A percentile compares a stretch with the other conserved stretches of the same genome.
phyloP scores from a whole-genome alignment of 1,140 invertebrate species.

The Tetragonula clypearis region DNA sequence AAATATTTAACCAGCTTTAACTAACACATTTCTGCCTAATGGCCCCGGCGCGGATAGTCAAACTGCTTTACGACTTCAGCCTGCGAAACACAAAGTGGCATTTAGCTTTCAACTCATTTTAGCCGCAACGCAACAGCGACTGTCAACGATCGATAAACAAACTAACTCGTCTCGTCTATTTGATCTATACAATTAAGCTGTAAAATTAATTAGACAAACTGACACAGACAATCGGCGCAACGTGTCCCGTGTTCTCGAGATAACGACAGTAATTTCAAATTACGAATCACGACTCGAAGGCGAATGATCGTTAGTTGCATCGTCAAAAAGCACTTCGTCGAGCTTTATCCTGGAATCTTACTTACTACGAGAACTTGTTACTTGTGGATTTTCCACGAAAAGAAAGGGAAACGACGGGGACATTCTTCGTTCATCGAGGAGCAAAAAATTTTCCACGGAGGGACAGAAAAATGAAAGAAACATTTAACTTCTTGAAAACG shows the following conservation, averaged over 20 bases:
- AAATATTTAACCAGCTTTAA: constrained; percentile 5
- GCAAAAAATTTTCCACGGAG: neutral
- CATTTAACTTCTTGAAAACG: constrained; percentile 32
- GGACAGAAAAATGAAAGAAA: neutral
- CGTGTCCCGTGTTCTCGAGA: too few species aligned
- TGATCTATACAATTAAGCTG: neutral
- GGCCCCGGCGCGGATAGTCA: neutral
- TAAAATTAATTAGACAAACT: too few species aligned
- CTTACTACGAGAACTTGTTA: neutral
- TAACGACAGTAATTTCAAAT: too few species aligned
- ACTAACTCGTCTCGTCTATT: neutral
- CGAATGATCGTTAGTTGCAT: too few species aligned
- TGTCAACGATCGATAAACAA: neutral
- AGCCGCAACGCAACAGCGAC: neutral
- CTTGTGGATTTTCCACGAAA: neutral
- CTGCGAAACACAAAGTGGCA: neutral
- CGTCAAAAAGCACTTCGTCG: too few species aligned
- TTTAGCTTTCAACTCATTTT: neutral
- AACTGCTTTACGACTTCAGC: neutral
- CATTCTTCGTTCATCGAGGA: neutral
- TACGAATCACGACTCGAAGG: too few species aligned
- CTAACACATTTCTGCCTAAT: constrained; percentile 16
- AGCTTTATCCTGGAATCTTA: neutral
- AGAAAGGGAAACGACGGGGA: neutral
- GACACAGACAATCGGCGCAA: too few species aligned